Percentiles rank a stretch among this genome's conserved stretches.
Conservation (phyloP, 2,888 invertebrate genomes). For the Dryobota labecula region DNA sequence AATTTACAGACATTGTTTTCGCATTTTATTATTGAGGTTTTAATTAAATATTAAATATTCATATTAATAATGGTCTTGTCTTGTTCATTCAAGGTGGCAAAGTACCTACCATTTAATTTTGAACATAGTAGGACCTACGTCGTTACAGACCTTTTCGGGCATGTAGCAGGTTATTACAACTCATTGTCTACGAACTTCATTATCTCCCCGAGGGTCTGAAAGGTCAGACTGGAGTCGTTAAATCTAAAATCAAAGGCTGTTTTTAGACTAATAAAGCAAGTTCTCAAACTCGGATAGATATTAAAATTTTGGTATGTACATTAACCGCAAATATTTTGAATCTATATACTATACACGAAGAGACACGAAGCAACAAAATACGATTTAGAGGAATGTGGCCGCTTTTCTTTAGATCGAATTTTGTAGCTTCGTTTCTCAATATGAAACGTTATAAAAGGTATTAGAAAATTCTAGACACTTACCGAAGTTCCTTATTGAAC, state of each 20-base stretch:
- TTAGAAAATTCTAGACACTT: too few species aligned
- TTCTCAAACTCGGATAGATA: neutral
- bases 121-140: neutral
- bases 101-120: constrained; percentile 1
- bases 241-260: constrained; percentile 18
- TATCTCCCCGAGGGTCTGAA: constrained; percentile 30
- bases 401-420: too few species aligned
- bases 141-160: neutral
- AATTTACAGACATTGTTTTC: too few species aligned
- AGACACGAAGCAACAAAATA: too few species aligned
- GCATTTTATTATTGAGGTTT: too few species aligned
- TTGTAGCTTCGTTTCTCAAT: too few species aligned
- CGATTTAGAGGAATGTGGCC: too few species aligned
- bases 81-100: neutral
- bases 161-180: constrained; percentile 9
- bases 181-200: constrained; percentile 34
- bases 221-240: constrained; percentile 24
- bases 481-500: too few species aligned
- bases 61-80: constrained; percentile 2
- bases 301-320: neutral
- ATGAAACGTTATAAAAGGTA: too few species aligned
- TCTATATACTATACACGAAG: too few species aligned
- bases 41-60: too few species aligned
- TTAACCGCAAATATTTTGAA: neutral
- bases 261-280: constrained; percentile 1